A percentile compares a stretch with the other conserved stretches of the same genome.
Conservation (phyloP, 2,888 invertebrate species). For the Diarsia mendica region DNA sequence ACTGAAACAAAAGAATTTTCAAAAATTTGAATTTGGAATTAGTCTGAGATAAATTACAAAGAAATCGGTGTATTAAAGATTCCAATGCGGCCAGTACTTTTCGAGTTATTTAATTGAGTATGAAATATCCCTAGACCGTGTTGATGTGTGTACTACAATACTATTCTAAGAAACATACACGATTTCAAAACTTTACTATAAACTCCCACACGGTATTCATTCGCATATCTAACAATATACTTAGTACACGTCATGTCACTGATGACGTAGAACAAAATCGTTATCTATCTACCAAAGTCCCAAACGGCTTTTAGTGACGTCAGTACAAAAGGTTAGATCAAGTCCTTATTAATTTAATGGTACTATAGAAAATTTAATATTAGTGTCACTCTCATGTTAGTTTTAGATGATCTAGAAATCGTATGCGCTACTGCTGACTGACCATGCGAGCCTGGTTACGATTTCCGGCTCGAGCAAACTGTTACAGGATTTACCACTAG, state of each 20-base stretch:
- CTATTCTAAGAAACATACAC: neutral
- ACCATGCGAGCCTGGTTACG: neutral
- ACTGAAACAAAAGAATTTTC: no score
- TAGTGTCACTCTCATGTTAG: neutral
- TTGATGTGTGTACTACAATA: no score
- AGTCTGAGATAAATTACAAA: no score
- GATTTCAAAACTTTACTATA: constrained; percentile 1
- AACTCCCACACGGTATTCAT: constrained; percentile 2
- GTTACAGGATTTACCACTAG: neutral
- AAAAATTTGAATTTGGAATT: no score
- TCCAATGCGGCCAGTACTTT: no score
- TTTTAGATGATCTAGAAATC: neutral
- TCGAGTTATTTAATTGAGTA: no score
- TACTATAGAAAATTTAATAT: constrained; percentile 14
- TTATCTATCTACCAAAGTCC: constrained; percentile 31
- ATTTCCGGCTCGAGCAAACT: neutral
- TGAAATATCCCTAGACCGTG: no score
- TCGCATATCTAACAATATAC: constrained; percentile 14
- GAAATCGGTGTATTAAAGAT: no score
- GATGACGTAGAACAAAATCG: constrained; percentile 46
- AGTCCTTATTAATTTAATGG: constrained; percentile 27
- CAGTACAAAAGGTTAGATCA: constrained; percentile 2
- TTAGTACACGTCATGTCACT: constrained; percentile 31
- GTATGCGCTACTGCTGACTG: no score
- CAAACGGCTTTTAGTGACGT: constrained; percentile 45